Conservation (phyloP, 2,797 vertebrate species). For the Numenius phaeopus region DNA sequence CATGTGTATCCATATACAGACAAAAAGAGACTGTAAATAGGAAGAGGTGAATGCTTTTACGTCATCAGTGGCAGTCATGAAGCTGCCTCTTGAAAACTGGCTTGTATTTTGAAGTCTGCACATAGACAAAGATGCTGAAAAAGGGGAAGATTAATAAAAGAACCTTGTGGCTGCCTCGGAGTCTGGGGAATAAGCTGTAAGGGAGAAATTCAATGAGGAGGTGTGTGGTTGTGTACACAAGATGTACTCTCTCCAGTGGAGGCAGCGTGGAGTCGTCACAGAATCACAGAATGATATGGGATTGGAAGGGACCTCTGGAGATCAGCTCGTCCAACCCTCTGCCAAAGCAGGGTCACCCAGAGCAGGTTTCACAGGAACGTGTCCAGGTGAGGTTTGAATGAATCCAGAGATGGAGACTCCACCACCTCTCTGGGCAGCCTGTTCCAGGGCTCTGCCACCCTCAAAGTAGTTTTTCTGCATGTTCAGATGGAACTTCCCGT, state of each 20-base stretch:
- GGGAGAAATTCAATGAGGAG: not conserved
- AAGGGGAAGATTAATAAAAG: not conserved
- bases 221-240: rapidly evolving
- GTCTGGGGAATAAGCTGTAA: not conserved
- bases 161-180: not conserved
- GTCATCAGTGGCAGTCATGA: not conserved
- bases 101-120: not conserved
- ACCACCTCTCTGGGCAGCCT: too few relatives aligned
- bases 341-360: too few relatives aligned
- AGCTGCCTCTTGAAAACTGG: not conserved
- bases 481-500: too few relatives aligned
- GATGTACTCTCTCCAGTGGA: not conserved
- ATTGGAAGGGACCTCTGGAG: too few relatives aligned
- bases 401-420: too few relatives aligned
- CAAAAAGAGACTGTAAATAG: not conserved
- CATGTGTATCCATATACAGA: not conserved
- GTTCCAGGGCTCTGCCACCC: too few relatives aligned
- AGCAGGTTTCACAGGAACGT: too few relatives aligned
- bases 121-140: not conserved
- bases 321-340: too few relatives aligned
- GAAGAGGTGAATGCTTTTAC: not conserved
- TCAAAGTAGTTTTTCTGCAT: too few relatives aligned
- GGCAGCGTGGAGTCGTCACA: not conserved
- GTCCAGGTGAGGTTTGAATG: too few relatives aligned
- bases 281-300: too few relatives aligned